phyloP scores from a whole-genome alignment of 2,113 vertebrate species.

The Sylvia atricapilla region DNA sequence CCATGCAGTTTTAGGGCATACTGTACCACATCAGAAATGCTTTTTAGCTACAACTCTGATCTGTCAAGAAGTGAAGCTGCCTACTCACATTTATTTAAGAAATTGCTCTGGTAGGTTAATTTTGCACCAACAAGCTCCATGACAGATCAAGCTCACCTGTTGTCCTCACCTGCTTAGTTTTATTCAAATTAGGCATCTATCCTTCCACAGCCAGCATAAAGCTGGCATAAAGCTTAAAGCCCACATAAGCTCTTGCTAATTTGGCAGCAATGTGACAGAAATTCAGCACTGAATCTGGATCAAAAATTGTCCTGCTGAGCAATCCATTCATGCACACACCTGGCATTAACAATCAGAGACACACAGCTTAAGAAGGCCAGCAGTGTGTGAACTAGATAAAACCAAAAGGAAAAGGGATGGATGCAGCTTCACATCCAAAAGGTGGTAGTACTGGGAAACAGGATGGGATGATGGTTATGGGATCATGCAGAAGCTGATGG shows the following conservation, averaged over 20 bases:
- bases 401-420: neutral
- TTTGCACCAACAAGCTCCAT: neutral
- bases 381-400: neutral
- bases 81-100: neutral
- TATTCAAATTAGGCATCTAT: neutral
- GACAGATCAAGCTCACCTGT: neutral
- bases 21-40: neutral
- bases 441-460: neutral
- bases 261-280: conserved; percentile 33
- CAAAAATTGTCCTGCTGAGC: neutral
- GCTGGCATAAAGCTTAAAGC: conserved; percentile 18
- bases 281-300: neutral
- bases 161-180: neutral
- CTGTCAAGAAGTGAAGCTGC: neutral
- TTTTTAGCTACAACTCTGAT: neutral
- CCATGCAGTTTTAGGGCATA: neutral
- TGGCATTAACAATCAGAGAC: neutral
- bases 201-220: neutral
- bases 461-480: neutral
- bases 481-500: neutral
- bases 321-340: neutral
- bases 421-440: neutral
- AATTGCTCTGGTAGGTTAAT: neutral
- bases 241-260: neutral
- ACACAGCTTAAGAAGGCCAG: neutral